These are phyloP conservation scores for Tyria jacobaeae DNA, from an alignment of 2,888 invertebrate genomes.

Conservation along the genomic window DNA sequence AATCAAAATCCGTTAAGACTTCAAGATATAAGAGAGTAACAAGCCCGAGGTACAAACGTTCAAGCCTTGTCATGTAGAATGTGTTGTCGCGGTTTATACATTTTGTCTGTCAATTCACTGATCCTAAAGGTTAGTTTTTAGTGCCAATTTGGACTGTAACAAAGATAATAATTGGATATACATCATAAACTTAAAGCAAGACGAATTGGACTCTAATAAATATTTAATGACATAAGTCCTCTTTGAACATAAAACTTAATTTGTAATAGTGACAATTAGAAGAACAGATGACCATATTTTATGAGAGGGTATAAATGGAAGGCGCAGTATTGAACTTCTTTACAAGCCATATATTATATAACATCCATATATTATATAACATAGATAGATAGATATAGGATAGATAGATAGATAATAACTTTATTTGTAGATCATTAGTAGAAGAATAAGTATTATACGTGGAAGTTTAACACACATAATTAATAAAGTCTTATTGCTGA, in stretches of 20 bases:
- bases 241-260: not conserved
- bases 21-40: not conserved
- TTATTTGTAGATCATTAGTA: too few species aligned
- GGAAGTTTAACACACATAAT: too few species aligned
- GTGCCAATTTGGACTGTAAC: not conserved
- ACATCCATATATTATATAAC: too few species aligned
- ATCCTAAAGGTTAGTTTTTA: not conserved
- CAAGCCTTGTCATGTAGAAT: not conserved
- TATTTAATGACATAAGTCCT: not conserved
- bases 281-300: not conserved
- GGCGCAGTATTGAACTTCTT: too few species aligned
- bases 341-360: too few species aligned
- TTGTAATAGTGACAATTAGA: too few species aligned
- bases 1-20: not conserved
- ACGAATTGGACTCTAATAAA: not conserved
- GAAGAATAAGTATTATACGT: too few species aligned
- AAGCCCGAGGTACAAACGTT: not conserved
- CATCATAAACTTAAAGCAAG: not conserved
- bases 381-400: too few species aligned
- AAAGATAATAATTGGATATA: not conserved
- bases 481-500: too few species aligned
- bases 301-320: not conserved
- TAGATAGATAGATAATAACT: too few species aligned
- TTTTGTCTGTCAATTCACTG: not conserved
- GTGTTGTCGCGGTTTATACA: not conserved